A percentile compares a stretch with the other conserved stretches of the same genome.
Conservation (phyloP, 2,888 invertebrate species). For the Melipona bicolor region DNA sequence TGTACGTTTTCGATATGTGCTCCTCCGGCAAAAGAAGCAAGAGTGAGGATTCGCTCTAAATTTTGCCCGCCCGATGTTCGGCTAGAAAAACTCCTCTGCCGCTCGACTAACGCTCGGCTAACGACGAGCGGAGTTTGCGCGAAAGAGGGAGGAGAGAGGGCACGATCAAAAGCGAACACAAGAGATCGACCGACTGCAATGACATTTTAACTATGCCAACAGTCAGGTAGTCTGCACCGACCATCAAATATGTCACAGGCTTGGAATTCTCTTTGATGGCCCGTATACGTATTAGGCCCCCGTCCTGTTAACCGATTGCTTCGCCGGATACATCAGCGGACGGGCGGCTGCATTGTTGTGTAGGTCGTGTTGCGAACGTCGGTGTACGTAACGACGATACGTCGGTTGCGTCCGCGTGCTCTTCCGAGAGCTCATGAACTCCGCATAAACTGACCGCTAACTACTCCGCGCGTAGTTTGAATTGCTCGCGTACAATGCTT, state of each 20-base stretch:
- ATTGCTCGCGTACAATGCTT: slow-evolving; percentile 58
- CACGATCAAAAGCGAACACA: slow-evolving; percentile 51
- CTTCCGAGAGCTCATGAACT: slow-evolving; percentile 59
- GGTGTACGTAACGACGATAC: neutral
- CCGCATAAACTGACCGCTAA: slow-evolving; percentile 67
- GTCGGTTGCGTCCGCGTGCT: neutral
- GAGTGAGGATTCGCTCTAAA: no score
- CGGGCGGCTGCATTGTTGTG: slow-evolving; percentile 55
- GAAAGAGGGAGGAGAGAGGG: neutral
- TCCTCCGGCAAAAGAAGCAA: no score
- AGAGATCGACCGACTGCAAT: slow-evolving; percentile 48
- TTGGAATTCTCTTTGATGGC: slow-evolving; percentile 77
- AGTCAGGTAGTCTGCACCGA: slow-evolving; percentile 56
- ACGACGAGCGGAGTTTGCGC: neutral
- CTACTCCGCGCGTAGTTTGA: slow-evolving; percentile 60
- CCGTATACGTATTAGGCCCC: slow-evolving; percentile 57
- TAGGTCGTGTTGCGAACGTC: slow-evolving; percentile 5
- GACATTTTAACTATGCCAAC: slow-evolving; percentile 76
- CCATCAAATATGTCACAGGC: slow-evolving; percentile 71
- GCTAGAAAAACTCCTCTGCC: neutral
- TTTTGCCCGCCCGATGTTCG: no score
- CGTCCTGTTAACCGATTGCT: slow-evolving; percentile 61
- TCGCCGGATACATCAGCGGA: slow-evolving; percentile 58
- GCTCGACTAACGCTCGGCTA: no score
- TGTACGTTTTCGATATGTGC: neutral